Percentiles rank a stretch among this genome's conserved stretches.
phyloP scores from a whole-genome alignment of 2,113 vertebrate genomes.

The Macquaria australasica region DNA sequence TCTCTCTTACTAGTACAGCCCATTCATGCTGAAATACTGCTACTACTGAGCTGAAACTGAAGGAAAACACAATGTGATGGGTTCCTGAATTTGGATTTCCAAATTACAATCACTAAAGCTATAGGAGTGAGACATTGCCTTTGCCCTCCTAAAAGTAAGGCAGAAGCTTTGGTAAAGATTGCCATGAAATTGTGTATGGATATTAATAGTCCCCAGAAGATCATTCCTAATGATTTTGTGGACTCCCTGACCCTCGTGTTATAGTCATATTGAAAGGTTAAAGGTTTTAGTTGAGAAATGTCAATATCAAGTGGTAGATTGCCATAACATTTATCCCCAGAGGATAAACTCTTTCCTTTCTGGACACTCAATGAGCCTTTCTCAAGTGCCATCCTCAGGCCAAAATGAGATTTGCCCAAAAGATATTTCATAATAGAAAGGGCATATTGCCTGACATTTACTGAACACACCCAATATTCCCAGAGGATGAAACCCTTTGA shows the following conservation, averaged over 20 bases:
- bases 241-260: background rate
- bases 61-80: background rate
- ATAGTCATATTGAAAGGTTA: constrained; percentile 11
- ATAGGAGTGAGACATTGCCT: background rate
- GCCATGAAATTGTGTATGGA: background rate
- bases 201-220: background rate
- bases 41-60: background rate
- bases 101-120: background rate
- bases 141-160: background rate
- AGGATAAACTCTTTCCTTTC: background rate
- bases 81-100: background rate
- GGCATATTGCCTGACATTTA: constrained; percentile 1
- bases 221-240: background rate
- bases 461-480: background rate
- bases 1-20: background rate
- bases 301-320: constrained; percentile 23
- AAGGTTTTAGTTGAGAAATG: background rate
- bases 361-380: background rate
- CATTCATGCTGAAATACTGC: background rate
- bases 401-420: background rate
- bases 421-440: background rate
- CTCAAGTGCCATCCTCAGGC: background rate
- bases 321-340: constrained; percentile 8
- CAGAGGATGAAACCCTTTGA: background rate
- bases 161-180: constrained; percentile 1